These are phyloP conservation scores for Melanophora roralis DNA, from an alignment of 2,888 invertebrate genomes.

Conservation along the genomic window DNA sequence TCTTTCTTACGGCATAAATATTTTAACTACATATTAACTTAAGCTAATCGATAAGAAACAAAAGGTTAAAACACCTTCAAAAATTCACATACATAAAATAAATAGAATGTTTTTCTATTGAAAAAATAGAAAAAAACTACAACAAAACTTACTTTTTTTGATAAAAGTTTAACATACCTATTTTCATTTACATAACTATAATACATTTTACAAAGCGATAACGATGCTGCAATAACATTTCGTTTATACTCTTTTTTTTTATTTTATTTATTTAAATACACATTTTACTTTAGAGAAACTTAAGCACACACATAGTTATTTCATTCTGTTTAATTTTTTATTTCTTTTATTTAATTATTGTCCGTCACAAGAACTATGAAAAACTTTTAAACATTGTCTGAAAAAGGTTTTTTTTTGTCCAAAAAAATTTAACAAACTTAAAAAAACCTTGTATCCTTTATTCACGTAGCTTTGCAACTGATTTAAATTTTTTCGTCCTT, in stretches of 20 bases:
- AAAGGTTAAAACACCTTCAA: slow-evolving; percentile 57
- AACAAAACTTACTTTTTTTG: slow-evolving; percentile 32
- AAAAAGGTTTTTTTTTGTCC: slow-evolving; percentile 30
- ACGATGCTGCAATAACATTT: slow-evolving; percentile 2
- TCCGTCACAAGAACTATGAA: slow-evolving; percentile 7
- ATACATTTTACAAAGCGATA: neutral
- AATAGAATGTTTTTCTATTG: neutral
- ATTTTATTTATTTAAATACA: neutral
- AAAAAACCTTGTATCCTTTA: slow-evolving; percentile 61
- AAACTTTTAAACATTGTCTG: slow-evolving; percentile 41
- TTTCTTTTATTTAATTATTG: slow-evolving; percentile 16
- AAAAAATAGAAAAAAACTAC: neutral
- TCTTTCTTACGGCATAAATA: slow-evolving; percentile 48
- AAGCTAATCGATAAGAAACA: slow-evolving; percentile 59
- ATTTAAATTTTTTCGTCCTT: slow-evolving; percentile 51
- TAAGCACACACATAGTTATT: too few species aligned
- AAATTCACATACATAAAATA: slow-evolving; percentile 14
- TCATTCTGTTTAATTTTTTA: slow-evolving; percentile 11
- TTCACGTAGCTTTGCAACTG: slow-evolving; percentile 67
- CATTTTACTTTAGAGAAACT: neutral
- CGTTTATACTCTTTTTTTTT: neutral
- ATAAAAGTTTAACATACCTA: slow-evolving; percentile 4
- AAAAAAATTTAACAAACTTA: slow-evolving; percentile 47
- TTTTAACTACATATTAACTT: slow-evolving; percentile 51
- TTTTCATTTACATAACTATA: slow-evolving; percentile 36